Evolutionary conservation across 2,797 vertebrate genomes (phyloP).

Genomic region (Neoniphon sammara): DNA sequence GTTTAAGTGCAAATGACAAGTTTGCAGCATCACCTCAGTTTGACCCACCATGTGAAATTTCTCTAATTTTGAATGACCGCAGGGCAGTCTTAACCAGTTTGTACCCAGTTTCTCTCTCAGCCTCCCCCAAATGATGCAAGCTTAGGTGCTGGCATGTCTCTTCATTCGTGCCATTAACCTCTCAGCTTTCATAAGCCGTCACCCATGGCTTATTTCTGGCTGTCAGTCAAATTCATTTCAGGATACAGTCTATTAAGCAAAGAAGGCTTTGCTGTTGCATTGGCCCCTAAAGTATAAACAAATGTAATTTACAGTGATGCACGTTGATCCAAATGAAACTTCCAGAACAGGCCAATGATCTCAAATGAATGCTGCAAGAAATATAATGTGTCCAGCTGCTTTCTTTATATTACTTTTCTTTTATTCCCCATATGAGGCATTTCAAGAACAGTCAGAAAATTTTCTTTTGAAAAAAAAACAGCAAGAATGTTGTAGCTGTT

Average conservation of each 20-base stretch:
- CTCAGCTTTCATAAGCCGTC: not conserved
- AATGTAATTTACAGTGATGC: too few species aligned
- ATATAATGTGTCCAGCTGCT: too few species aligned
- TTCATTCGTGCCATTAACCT: not conserved
- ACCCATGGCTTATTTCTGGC: not conserved
- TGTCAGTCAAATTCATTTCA: not conserved
- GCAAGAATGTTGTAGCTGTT: too few species aligned
- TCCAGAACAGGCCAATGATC: too few species aligned
- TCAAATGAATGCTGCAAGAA: too few species aligned
- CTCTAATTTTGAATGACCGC: not conserved
- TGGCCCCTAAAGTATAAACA: not conserved
- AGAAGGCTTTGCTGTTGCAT: not conserved
- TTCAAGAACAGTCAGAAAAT: too few species aligned
- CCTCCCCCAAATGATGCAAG: too few species aligned
- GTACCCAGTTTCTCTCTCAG: not conserved
- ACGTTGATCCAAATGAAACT: too few species aligned
- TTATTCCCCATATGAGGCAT: too few species aligned
- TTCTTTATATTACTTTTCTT: too few species aligned
- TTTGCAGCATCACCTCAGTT: not conserved
- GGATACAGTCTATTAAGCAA: not conserved
- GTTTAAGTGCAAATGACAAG: not conserved
- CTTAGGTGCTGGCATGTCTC: not conserved
- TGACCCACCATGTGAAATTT: not conserved
- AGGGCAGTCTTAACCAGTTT: not conserved
- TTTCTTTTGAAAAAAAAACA: too few species aligned